phyloP scores from a whole-genome alignment of 2,888 invertebrate genomes.

The Macropis europaea region DNA sequence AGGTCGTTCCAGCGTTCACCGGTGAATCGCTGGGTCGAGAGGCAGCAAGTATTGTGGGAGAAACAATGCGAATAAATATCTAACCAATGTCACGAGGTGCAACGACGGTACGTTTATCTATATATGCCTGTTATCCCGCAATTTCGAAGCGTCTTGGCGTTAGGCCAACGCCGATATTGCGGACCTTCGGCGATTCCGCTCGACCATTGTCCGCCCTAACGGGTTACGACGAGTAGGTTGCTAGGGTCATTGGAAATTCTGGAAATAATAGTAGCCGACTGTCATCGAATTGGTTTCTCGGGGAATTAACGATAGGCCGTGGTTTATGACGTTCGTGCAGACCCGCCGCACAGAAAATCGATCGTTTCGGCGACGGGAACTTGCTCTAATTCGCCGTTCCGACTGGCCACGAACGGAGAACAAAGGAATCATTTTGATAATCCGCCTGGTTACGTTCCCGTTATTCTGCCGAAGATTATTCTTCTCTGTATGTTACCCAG shows the following conservation, averaged over 20 bases:
- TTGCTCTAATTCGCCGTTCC: slow-evolving; percentile 45
- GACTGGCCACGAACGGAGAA: slow-evolving; percentile 18
- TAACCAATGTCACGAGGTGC: slow-evolving; percentile 45
- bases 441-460: background rate
- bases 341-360: slow-evolving; percentile 41
- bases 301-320: slow-evolving; percentile 57
- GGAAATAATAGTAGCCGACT: slow-evolving; percentile 69
- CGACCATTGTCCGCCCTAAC: slow-evolving; percentile 71
- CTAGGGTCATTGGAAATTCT: slow-evolving; percentile 66
- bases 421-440: slow-evolving; percentile 34
- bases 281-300: slow-evolving; percentile 56
- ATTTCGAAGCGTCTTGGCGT: slow-evolving; percentile 75
- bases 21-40: slow-evolving; percentile 19
- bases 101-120: slow-evolving; percentile 34
- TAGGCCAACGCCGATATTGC: slow-evolving; percentile 72
- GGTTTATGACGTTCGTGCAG: slow-evolving; percentile 56
- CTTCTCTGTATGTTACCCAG: too few relatives aligned
- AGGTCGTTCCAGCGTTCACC: slow-evolving; percentile 39
- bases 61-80: slow-evolving; percentile 76
- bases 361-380: slow-evolving; percentile 27
- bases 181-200: slow-evolving; percentile 60
- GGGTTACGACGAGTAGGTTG: slow-evolving; percentile 55
- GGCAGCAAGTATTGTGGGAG: slow-evolving; percentile 43
- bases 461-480: background rate
- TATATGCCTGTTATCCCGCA: slow-evolving; percentile 61